A percentile compares a stretch with the other conserved stretches of the same genome.
These are phyloP conservation scores for Drosophila saltans DNA, from an alignment of 1,140 invertebrate species.

Conservation along the genomic window DNA sequence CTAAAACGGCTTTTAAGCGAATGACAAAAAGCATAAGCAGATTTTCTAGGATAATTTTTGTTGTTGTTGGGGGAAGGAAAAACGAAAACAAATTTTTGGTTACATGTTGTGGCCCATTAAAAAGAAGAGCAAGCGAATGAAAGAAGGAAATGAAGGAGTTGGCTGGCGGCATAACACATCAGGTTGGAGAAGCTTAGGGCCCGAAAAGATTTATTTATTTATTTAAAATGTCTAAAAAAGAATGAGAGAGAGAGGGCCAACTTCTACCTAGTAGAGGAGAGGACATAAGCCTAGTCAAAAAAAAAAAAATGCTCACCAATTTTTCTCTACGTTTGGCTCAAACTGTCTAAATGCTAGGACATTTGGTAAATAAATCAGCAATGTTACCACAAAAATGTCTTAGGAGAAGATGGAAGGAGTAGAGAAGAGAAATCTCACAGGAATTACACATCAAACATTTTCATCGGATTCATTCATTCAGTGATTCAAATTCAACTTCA, in stretches of 20 bases:
- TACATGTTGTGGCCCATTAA: slow-evolving; percentile 42
- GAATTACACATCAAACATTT: slow-evolving; percentile 69
- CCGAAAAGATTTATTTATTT: slow-evolving; percentile 10
- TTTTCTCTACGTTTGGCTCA: not conserved
- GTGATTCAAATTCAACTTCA: slow-evolving; percentile 38
- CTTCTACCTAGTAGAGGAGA: not conserved
- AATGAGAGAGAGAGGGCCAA: not conserved
- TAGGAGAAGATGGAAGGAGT: not conserved
- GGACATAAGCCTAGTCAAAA: not conserved
- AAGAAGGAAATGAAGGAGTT: slow-evolving; percentile 24
- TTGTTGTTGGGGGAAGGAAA: slow-evolving; percentile 33
- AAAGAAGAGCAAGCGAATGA: slow-evolving; percentile 41
- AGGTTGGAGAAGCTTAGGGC: not conserved
- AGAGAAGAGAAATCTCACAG: slow-evolving; percentile 48
- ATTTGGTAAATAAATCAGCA: slow-evolving; percentile 14
- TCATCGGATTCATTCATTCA: slow-evolving; percentile 35
- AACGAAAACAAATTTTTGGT: slow-evolving; percentile 53
- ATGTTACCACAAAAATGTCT: slow-evolving; percentile 5
- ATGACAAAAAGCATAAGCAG: slow-evolving; percentile 50
- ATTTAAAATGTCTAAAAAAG: slow-evolving; percentile 1
- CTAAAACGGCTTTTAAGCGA: slow-evolving; percentile 33
- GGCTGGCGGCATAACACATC: not conserved
- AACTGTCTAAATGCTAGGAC: slow-evolving; percentile 5
- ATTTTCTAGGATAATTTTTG: slow-evolving; percentile 56
- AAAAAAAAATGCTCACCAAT: not conserved